A percentile compares a stretch with the other conserved stretches of the same genome.
These are phyloP conservation scores for Caenorhabditis angaria DNA, from an alignment of 2,888 invertebrate genomes.

Conservation along the genomic window DNA sequence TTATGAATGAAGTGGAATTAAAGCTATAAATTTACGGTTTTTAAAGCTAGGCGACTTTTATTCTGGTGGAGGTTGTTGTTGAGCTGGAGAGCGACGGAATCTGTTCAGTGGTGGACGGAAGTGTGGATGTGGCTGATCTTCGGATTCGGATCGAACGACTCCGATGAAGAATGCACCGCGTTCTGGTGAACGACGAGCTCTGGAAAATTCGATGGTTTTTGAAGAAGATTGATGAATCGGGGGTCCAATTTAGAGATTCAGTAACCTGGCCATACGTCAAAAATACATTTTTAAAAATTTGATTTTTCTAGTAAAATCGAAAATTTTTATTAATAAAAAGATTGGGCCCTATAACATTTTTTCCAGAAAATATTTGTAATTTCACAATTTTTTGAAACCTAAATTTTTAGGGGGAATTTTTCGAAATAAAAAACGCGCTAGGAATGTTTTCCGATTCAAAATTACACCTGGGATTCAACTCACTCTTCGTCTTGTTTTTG, in stretches of 20 bases:
- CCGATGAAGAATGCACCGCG: constrained; percentile 39
- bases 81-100: background rate
- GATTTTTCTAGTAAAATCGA: too few relatives aligned
- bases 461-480: too few relatives aligned
- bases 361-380: background rate
- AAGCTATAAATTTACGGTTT: background rate
- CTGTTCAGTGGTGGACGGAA: constrained; percentile 18
- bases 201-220: constrained; percentile 2
- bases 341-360: too few relatives aligned
- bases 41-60: background rate
- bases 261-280: too few relatives aligned
- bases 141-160: constrained; percentile 35
- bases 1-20: background rate
- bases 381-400: background rate
- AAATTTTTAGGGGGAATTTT: too few relatives aligned
- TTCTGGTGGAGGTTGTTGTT: background rate
- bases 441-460: too few relatives aligned
- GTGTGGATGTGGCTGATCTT: constrained; percentile 39
- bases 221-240: too few relatives aligned
- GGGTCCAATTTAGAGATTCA: too few relatives aligned
- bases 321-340: too few relatives aligned
- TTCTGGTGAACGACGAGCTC: constrained; percentile 14
- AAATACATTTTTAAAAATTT: too few relatives aligned
- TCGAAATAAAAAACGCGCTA: too few relatives aligned
- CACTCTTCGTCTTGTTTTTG: constrained; percentile 8